A percentile compares a stretch with the other conserved stretches of the same genome.
phyloP scores from a whole-genome alignment of 2,888 invertebrate genomes.

The Caenorhabditis imperialis region DNA sequence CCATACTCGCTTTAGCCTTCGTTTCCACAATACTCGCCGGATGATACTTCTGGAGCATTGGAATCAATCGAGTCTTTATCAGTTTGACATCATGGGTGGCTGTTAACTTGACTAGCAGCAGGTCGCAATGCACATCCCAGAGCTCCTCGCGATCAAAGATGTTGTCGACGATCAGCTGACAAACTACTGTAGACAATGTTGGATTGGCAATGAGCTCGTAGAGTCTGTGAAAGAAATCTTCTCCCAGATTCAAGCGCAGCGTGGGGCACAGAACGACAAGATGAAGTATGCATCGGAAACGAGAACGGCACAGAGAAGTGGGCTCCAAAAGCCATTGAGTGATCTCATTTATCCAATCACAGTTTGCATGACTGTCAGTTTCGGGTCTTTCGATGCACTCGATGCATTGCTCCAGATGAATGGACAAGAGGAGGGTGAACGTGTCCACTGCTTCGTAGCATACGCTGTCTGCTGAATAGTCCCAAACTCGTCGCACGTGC shows the following conservation, averaged over 20 bases:
- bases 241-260: conserved; percentile 21
- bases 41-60: conserved; percentile 34
- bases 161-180: conserved; percentile 44
- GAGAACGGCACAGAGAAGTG: conserved; percentile 40
- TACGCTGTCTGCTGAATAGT: conserved; percentile 59
- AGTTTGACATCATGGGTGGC: conserved; percentile 3
- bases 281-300: conserved; percentile 59
- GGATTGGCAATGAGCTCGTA: conserved; percentile 42
- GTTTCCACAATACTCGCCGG: neutral
- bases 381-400: conserved; percentile 35
- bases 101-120: conserved; percentile 4
- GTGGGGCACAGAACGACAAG: conserved; percentile 39
- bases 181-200: conserved; percentile 44
- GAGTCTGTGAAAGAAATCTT: conserved; percentile 36
- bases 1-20: neutral
- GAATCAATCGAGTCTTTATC: conserved; percentile 29
- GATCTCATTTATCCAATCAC: conserved; percentile 53
- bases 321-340: conserved; percentile 50
- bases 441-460: conserved; percentile 62
- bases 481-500: conserved; percentile 59
- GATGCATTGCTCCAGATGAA: conserved; percentile 49
- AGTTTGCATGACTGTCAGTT: conserved; percentile 19
- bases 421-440: conserved; percentile 51
- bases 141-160: conserved; percentile 28
- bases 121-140: conserved; percentile 42